Evolutionary conservation across 2,113 vertebrate genomes (phyloP).

Genomic region (Phodopus roborovskii): DNA sequence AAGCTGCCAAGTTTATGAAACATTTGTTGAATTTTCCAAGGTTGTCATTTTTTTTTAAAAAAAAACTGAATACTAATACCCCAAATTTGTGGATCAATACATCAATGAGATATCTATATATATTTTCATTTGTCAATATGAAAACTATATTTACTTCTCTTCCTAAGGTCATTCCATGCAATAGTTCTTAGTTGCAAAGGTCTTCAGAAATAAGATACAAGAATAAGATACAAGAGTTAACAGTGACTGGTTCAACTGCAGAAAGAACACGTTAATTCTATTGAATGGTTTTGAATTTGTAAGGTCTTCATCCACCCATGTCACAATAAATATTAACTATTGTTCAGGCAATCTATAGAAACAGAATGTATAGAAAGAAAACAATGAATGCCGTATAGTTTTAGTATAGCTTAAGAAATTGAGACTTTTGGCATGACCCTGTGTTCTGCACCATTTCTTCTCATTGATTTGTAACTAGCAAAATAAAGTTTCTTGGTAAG

Average conservation of each 20-base stretch:
- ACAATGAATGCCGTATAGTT: background rate
- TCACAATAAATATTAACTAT: background rate
- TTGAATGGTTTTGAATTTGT: background rate
- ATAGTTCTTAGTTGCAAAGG: background rate
- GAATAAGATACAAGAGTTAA: background rate
- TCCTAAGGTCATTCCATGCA: background rate
- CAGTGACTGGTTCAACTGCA: background rate
- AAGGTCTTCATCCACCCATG: background rate
- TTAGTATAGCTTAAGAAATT: background rate
- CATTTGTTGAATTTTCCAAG: background rate
- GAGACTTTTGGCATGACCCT: background rate
- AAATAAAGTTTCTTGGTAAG: background rate
- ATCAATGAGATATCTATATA: background rate
- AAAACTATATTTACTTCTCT: background rate
- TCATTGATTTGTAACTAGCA: background rate
- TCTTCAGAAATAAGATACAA: background rate
- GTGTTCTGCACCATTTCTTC: background rate
- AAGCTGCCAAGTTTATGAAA: background rate
- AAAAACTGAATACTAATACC: background rate
- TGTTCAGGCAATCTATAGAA: background rate
- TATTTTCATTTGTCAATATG: background rate
- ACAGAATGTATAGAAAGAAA: background rate
- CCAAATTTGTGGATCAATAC: background rate
- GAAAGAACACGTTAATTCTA: background rate
- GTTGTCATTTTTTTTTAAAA: background rate